These are phyloP conservation scores for pig (Sus scrofa) DNA, from an alignment of 2,113 vertebrate genomes.

Conservation along the genomic window DNA sequence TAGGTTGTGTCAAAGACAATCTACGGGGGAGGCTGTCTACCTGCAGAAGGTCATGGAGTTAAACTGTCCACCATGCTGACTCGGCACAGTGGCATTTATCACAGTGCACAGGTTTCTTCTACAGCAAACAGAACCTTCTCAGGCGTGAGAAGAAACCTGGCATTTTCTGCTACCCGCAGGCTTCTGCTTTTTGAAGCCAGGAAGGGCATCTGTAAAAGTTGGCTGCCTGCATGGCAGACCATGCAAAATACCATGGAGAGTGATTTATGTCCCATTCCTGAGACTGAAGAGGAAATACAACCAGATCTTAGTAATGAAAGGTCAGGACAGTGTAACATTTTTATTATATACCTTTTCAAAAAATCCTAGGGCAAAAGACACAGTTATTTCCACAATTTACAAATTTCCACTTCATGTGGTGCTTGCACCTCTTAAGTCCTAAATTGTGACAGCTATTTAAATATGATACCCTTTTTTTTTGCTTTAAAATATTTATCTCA, in stretches of 20 bases:
- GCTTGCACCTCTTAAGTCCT: neutral
- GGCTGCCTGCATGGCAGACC: constrained; percentile 72
- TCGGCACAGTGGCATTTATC: constrained; percentile 79
- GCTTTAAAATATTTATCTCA: neutral
- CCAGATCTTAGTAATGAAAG: constrained; percentile 67
- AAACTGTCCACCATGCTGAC: constrained; percentile 80
- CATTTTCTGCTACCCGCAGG: constrained; percentile 74
- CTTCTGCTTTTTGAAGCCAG: constrained; percentile 78
- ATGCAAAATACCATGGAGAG: constrained; percentile 72
- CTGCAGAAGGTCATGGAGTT: constrained; percentile 83
- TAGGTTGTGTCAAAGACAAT: constrained; percentile 80
- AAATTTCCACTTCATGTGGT: neutral
- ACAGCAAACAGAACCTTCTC: constrained; percentile 66
- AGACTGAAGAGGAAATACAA: constrained; percentile 61
- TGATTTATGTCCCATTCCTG: constrained; percentile 79
- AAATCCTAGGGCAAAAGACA: neutral
- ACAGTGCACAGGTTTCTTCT: constrained; percentile 54
- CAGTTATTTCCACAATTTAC: neutral
- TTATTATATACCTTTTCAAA: neutral
- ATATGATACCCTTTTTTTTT: neutral
- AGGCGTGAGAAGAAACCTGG: constrained; percentile 77
- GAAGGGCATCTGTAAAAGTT: constrained; percentile 83
- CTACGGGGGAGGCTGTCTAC: constrained; percentile 64
- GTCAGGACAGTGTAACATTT: constrained; percentile 63
- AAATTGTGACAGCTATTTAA: constrained; percentile 14